A percentile compares a stretch with the other conserved stretches of the same genome.
phyloP scores from a whole-genome alignment of 2,888 invertebrate species.

The Altica lythri region DNA sequence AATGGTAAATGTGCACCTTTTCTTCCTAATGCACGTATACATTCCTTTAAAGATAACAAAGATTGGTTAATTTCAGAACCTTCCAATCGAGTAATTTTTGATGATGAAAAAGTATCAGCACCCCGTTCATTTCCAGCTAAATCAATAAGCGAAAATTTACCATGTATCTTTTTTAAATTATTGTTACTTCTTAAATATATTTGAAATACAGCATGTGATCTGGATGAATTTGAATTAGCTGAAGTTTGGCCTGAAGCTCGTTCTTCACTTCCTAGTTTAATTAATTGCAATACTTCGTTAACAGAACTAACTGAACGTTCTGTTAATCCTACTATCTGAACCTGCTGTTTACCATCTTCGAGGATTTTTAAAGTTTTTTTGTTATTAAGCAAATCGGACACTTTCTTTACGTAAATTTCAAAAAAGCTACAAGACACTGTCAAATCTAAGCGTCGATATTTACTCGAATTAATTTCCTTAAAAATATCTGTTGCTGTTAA shows the following conservation, averaged over 20 bases:
- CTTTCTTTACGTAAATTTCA: conserved; percentile 99
- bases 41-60: conserved; percentile 96
- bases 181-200: conserved; percentile 78
- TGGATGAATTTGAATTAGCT: conserved; percentile 96
- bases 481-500: conserved; percentile 96
- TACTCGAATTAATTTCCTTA: conserved; percentile 74
- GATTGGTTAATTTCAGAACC: conserved; percentile 97
- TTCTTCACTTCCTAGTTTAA: conserved; percentile 85
- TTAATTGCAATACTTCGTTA: conserved; percentile 90
- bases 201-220: conserved; percentile 99
- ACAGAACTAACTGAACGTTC: conserved; percentile 89
- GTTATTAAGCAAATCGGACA: conserved; percentile 85
- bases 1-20: conserved; percentile 97
- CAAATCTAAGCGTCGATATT: conserved; percentile 83
- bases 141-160: conserved; percentile 98
- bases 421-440: conserved; percentile 95
- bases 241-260: conserved; percentile 97
- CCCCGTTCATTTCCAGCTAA: conserved; percentile 97
- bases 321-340: conserved; percentile 94
- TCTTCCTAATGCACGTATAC: conserved; percentile 92
- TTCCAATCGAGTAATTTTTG: conserved; percentile 92
- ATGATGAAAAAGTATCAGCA: conserved; percentile 95
- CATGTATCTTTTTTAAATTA: conserved; percentile 79
- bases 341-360: conserved; percentile 97
- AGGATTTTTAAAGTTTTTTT: conserved; percentile 92